Evolutionary conservation across 2,797 vertebrate genomes (phyloP), one percentile per base, ranked within the genome.

Genomic region (Hippoglossus hippoglossus): DNA sequence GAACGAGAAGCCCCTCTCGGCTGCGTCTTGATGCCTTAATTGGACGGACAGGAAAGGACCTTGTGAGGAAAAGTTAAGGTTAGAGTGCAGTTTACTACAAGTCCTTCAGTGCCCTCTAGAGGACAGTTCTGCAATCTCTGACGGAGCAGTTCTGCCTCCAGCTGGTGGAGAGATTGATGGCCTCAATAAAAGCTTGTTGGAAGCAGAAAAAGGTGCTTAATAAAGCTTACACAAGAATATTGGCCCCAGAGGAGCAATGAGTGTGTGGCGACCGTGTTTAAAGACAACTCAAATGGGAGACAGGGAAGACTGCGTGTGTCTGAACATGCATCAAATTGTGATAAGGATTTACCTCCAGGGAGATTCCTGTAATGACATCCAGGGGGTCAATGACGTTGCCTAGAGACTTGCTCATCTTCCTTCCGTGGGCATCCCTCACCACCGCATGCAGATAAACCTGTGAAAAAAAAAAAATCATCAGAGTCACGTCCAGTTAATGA

Each of bases 351-450:
- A 97, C 97, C 96, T 97, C 95, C 0, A 98, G 85, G 9, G 96
- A 94, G 75, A 98, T 96, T 7, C 97, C 97, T 0, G 92, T 93
- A 83, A 98, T 96, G 83, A 98, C 97, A 0, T 98, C 97, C 74
- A 98, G 88, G 1, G 97, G 97, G 81, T 98, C 97, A 0, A 98
- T 97, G 82, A 98, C 96, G 2, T 98, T 98, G 60, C 97, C 97
- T 25, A 98, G 93, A 44, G 97, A 98, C 81, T 98, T 98, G 93
- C 97, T 98, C 97, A 98, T 98, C 89, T 98, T 98, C 76, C 96
- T 94, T 18, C 97, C 97, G 0, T 98, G 97, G 50, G 97, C 95
- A 3, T 98, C 97, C 2, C 97, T 93, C 54, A 98, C 96, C 4
- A 98, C 95, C 0, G 97, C 97, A 0, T 98, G 97, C 60, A 98